These are phyloP conservation scores for Rhegmatorhina hoffmannsi DNA, from an alignment of 2,113 vertebrate genomes.

Conservation along the genomic window DNA sequence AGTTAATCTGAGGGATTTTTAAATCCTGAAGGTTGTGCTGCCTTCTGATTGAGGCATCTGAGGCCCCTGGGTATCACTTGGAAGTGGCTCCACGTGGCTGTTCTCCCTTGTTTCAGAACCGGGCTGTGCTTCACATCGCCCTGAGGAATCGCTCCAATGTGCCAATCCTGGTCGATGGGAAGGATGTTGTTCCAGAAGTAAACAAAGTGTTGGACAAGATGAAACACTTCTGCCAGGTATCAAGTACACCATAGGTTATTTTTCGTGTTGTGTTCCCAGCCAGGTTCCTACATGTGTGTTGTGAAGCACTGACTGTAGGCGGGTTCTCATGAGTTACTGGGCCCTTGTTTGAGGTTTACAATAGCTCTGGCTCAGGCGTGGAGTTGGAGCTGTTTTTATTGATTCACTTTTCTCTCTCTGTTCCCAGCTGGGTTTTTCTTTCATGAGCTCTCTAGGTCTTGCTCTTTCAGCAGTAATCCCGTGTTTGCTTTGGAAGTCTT, in stretches of 20 bases:
- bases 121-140: slow-evolving; percentile 93
- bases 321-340: not conserved
- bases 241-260: not conserved
- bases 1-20: not conserved
- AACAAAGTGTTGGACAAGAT: slow-evolving; percentile 96
- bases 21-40: not conserved
- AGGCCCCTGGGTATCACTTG: not conserved
- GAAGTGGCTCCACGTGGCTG: not conserved
- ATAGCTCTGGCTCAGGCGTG: not conserved
- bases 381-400: not conserved
- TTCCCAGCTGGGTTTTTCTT: not conserved
- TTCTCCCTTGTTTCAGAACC: slow-evolving; percentile 75
- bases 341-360: not conserved
- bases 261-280: not conserved
- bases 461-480: not conserved
- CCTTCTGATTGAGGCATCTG: not conserved
- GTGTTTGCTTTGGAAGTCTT: not conserved
- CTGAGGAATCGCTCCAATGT: slow-evolving; percentile 92
- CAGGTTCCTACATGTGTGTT: not conserved
- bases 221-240: slow-evolving; percentile 92
- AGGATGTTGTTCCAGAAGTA: slow-evolving; percentile 93
- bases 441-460: not conserved
- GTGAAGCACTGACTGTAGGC: not conserved
- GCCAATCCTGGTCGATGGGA: slow-evolving; percentile 86
- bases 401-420: not conserved